Percentiles rank a stretch among this genome's conserved stretches.
Evolutionary conservation across 2,797 vertebrate genomes (phyloP).

Genomic region (Cottoperca gobio): DNA sequence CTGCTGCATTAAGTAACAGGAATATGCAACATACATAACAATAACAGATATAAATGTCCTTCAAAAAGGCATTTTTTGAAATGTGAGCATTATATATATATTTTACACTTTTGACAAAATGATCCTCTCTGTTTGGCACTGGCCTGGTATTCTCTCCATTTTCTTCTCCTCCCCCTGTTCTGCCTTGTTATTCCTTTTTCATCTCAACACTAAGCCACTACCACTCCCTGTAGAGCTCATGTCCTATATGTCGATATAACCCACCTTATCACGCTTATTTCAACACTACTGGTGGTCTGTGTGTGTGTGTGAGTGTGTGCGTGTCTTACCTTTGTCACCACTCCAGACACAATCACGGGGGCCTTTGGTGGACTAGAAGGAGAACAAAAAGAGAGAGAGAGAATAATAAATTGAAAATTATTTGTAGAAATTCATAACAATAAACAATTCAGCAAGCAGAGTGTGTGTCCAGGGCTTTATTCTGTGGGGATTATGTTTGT

Average conservation of each 20-base stretch:
- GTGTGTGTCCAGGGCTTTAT: neutral
- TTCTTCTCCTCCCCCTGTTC: neutral
- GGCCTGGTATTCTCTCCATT: neutral
- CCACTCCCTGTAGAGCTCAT: constrained; percentile 41
- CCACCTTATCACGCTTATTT: constrained; percentile 33
- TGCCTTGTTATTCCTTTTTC: constrained; percentile 7
- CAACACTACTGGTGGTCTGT: constrained; percentile 31
- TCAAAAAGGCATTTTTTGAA: no score
- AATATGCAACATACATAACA: neutral
- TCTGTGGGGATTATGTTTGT: neutral
- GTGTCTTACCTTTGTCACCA: constrained; percentile 90
- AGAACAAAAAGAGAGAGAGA: constrained; percentile 14
- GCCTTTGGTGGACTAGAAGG: constrained; percentile 86
- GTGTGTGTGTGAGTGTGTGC: constrained; percentile 17
- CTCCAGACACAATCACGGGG: constrained; percentile 91
- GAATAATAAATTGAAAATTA: neutral
- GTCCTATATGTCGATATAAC: constrained; percentile 61
- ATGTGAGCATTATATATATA: no score
- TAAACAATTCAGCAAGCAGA: neutral
- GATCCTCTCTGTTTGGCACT: neutral
- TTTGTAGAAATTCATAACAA: constrained; percentile 6
- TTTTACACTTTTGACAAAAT: no score
- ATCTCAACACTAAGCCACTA: constrained; percentile 16
- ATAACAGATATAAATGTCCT: neutral
- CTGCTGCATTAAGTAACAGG: neutral